Base-by-base conservation (phyloP, 2,888 invertebrate species). In the Leptopilina syphax region DNA sequence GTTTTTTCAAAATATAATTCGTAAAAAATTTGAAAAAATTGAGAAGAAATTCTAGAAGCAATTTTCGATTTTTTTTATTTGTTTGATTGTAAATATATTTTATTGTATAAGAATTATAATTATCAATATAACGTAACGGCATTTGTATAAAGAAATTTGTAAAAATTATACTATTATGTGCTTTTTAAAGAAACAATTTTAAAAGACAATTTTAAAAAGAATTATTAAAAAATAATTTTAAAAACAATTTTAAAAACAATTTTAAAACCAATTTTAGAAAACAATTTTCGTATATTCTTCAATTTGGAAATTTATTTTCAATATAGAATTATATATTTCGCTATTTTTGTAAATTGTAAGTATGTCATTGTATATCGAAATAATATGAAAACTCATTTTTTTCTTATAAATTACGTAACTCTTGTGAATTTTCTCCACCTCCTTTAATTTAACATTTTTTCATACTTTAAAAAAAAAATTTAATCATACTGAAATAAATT, bases 271-370 rank as follows among this genome's bases (percentile, higher is more conserved):
- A 34, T 34, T 34, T 34, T 34, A 3, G 7, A 44, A 44, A 13
- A 57, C n/a, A 54, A 60, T 18, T 8, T n/a, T 73, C 27, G 10
- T 60, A 10, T 10, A n/a, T 3, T 9, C 27, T 57, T 9, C 57
- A n/a, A 10, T 73, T 9, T n/a, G 34, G 34, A 8, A 18, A 10
- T 57, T 57, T n/a, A 8, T 57, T 73, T 73, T 13, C 13, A 73
- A n/a, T 13, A 73, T 73, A 73, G 73, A 73, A 57, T 57, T 60
- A 57, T 57, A 73, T 34, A 34, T 34, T 57, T 67, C 34, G 57
- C 73, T 73, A 73, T 73, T 73, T 73, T 73, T 73, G 34, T 73
- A 73, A 73, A 57, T 70, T 34, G 34, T n/a, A 73, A 34, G 27
- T 70, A 34, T 54, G 24, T 54, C 24, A 24, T 24, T 18, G 24